These are phyloP conservation scores for Lucilia cuprina DNA, from an alignment of 1,140 invertebrate species.

Conservation along the genomic window DNA sequence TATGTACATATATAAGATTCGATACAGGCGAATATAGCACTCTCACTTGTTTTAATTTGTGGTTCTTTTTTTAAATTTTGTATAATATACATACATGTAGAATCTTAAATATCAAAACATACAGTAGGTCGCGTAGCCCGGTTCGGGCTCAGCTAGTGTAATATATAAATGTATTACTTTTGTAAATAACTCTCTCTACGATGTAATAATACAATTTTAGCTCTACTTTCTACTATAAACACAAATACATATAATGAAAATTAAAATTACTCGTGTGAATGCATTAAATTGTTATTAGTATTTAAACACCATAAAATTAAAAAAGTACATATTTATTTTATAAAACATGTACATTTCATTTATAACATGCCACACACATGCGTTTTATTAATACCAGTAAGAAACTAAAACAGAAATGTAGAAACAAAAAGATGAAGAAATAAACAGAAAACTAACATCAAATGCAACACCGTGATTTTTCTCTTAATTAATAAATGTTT, in stretches of 20 bases:
- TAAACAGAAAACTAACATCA: neutral
- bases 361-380: conserved; percentile 6
- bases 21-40: too few species aligned
- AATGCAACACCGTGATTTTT: conserved; percentile 8
- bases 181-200: too few species aligned
- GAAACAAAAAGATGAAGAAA: neutral
- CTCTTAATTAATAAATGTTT: conserved; percentile 17
- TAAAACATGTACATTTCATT: neutral
- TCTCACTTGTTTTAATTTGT: too few species aligned
- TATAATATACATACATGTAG: too few species aligned
- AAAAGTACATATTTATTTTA: neutral
- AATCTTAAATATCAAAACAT: too few species aligned
- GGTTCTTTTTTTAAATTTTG: too few species aligned
- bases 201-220: neutral
- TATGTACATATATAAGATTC: too few species aligned
- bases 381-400: neutral
- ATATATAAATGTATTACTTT: too few species aligned
- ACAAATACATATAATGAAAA: neutral
- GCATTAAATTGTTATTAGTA: neutral
- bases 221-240: neutral
- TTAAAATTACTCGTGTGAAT: neutral
- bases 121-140: too few species aligned
- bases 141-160: too few species aligned
- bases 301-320: neutral
- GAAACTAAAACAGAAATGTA: neutral